These are phyloP conservation scores for Malurus leucopterus DNA, from an alignment of 2,797 vertebrate genomes.

Conservation along the genomic window DNA sequence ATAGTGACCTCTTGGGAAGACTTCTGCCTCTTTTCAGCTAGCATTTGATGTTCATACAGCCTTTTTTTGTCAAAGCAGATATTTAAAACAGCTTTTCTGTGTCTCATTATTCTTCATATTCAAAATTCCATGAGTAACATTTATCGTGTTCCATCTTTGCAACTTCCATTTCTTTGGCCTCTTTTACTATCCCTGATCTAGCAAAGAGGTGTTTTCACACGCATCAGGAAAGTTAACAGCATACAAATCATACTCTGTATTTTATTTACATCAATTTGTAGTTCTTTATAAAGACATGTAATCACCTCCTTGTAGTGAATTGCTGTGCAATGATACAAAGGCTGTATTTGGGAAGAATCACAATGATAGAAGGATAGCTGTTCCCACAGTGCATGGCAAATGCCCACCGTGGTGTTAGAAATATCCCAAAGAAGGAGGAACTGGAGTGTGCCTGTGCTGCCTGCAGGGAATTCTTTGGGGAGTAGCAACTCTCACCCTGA, in stretches of 20 bases:
- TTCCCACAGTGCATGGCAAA: background rate
- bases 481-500: background rate
- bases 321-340: background rate
- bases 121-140: background rate
- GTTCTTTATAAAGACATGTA: background rate
- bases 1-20: background rate
- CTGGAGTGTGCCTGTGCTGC: background rate
- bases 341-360: background rate
- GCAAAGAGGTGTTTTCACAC: background rate
- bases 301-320: background rate
- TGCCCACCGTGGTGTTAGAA: fast-evolving
- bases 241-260: background rate
- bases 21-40: background rate
- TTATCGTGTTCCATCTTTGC: background rate
- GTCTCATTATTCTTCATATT: background rate
- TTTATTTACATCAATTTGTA: background rate
- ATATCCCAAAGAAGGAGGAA: background rate
- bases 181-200: background rate
- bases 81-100: background rate
- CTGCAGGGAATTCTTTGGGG: background rate
- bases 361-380: background rate
- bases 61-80: background rate
- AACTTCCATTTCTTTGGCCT: background rate
- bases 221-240: background rate
- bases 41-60: background rate